Base-by-base conservation (phyloP, 2,888 invertebrate genomes). In the Nymphalis polychloros region DNA sequence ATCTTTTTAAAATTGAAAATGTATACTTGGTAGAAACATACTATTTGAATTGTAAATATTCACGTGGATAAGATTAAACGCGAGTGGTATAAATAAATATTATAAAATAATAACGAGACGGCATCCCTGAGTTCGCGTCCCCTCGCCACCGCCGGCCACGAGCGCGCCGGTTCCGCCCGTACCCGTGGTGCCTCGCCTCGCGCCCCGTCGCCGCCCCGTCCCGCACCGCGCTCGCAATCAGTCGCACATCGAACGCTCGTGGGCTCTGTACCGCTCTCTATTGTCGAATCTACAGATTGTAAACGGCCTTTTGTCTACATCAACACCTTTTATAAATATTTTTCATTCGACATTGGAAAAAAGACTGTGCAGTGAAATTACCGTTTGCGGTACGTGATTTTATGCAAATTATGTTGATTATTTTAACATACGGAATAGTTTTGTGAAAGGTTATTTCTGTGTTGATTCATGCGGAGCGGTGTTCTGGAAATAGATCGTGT, bases 371-470 rank as follows among this genome's bases (percentile, higher is more conserved):
- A 85, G 90, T 91, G 89, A 86, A 85, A 85, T 87, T 88, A 86
- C 85, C 86, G 88, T 88, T 89, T 84, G 87, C 89, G 92, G 92
- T 92, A 92, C 78, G 92, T 92, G 90, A 79, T 80, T 85, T 81
- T 81, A 60, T 82, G 79, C 81, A 76, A 84, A 84, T 84, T 82
- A 87, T 87, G 82, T 83, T 82, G 81, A 81, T 84, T 82, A 68
- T 84, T 86, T 86, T 84, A 81, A 87, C 88, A 87, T 89, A 86
- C 85, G 86, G 76, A 85, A 84, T 79, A 80, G 82, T 86, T 87
- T 41, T 84, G 87, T 91, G 91, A 90, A 92, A 90, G 90, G 91
- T 92, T 92, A 92, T 92, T 92, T 92, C 83, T 88, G 92, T 90
- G 92, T 92, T 91, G 92, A 92, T 92, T 92, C 90, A 90, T 90